These are phyloP conservation scores for Erebia epiphron DNA, from an alignment of 2,888 invertebrate species.

Conservation along the genomic window DNA sequence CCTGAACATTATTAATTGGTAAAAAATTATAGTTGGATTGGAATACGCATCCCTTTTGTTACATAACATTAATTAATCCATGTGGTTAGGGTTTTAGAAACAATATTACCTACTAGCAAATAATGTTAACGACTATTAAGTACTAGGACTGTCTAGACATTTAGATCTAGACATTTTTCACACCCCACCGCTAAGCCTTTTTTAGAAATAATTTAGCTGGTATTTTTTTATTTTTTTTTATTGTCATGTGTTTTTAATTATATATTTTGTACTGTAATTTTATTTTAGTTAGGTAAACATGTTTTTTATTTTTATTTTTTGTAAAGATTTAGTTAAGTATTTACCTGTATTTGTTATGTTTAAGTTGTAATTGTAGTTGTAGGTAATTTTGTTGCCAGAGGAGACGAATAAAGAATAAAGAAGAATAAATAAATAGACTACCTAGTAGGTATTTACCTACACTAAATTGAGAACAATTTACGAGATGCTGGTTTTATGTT, in stretches of 20 bases:
- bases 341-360: no score
- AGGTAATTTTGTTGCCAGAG: conserved; percentile 22
- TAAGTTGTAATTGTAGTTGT: no score
- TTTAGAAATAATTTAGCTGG: no score
- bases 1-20: no score
- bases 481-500: conserved; percentile 71
- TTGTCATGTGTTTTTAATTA: no score
- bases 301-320: no score
- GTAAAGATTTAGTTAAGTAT: no score
- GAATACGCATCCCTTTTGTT: no score
- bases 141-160: conserved; percentile 34
- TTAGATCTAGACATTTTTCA: conserved; percentile 25
- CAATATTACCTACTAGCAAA: conserved; percentile 32
- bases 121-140: conserved; percentile 32
- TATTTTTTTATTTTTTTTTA: no score
- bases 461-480: conserved; percentile 72
- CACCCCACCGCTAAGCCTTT: no score
- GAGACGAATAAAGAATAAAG: conserved; percentile 29
- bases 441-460: conserved; percentile 36
- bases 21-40: no score
- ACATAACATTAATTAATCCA: background rate
- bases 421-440: conserved; percentile 32
- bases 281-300: no score
- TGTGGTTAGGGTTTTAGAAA: background rate
- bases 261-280: conserved; percentile 23